Base-by-base conservation (phyloP, 2,113 vertebrate species). In the Marmota flaviventris region DNA sequence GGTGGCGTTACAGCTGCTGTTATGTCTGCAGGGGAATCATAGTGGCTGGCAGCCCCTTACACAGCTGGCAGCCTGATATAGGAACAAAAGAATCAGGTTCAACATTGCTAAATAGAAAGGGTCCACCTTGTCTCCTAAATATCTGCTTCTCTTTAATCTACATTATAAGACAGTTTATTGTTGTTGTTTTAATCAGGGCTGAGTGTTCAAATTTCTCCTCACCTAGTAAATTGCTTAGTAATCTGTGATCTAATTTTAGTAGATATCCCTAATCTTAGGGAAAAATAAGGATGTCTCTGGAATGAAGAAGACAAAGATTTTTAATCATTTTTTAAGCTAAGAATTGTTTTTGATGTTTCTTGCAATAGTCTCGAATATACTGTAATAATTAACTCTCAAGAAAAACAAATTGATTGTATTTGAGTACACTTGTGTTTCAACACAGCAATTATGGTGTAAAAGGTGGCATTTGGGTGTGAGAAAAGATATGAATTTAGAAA, bases 1-100 rank as follows among this genome's bases (percentile, higher is more conserved):
- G 97, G 97, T 96, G 97, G 93, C 10, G 0, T 61, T 94, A 39
- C 96, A 98, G 96, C 97, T 97, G 98, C 90, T 97, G 84, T 39
- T 93, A 53, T 79, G 76, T 97, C 97, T 97, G 92, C 96, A 94
- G 97, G 96, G 97, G 92, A 96, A 90, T 94, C 82, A 76, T 70
- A 65, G 63, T 69, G 3, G 0, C 95, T 94, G 94, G 92, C 93
- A 97, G 89, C 37, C 83, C 45, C 39, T 65, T 67, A 53, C 94
- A 96, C 95, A 96, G 89, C 96, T 96, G 96, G 94, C 89, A 87
- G 78, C 78, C 14, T 6, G 13, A 22, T 10, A 12, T 14, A 32
- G 91, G 58, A 27, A 86, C 32, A 34, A 8, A 45, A 93, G 86
- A 93, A 94, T 92, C 93, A 91, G 93, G 61, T 94, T 98, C n/a